Evolutionary conservation across 2,888 invertebrate genomes (phyloP).

Genomic region (Teleogryllus oceanicus): DNA sequence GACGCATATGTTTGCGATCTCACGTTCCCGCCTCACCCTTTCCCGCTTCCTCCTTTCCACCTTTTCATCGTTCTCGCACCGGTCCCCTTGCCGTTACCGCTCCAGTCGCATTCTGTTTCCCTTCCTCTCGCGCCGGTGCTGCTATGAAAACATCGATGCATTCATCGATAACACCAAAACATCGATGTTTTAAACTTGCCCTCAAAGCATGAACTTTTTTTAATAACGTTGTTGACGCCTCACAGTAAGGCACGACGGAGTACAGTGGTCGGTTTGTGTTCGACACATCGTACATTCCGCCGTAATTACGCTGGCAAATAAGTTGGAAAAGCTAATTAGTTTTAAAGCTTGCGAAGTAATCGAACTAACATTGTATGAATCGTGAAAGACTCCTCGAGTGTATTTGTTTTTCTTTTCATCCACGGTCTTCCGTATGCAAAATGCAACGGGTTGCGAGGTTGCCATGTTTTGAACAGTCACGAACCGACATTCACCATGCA

Average conservation of each 20-base stretch:
- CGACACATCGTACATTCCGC: neutral
- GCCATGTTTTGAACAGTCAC: neutral
- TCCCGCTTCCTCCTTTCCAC: no score
- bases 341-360: neutral
- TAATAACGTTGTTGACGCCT: no score
- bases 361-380: neutral
- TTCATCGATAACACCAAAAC: no score
- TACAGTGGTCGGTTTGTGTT: no score
- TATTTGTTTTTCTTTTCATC: neutral
- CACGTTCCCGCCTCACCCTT: neutral
- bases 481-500: neutral
- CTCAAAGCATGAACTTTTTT: no score
- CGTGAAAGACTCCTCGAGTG: neutral
- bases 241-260: no score
- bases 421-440: neutral
- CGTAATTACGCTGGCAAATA: neutral
- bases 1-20: neutral
- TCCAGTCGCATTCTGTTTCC: no score
- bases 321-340: neutral
- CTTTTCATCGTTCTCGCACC: no score
- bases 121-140: no score
- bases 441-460: neutral
- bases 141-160: no score
- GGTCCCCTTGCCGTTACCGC: no score
- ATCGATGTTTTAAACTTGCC: no score